These are phyloP conservation scores for Calosoma granatense DNA, from an alignment of 1,140 invertebrate genomes.

Conservation along the genomic window DNA sequence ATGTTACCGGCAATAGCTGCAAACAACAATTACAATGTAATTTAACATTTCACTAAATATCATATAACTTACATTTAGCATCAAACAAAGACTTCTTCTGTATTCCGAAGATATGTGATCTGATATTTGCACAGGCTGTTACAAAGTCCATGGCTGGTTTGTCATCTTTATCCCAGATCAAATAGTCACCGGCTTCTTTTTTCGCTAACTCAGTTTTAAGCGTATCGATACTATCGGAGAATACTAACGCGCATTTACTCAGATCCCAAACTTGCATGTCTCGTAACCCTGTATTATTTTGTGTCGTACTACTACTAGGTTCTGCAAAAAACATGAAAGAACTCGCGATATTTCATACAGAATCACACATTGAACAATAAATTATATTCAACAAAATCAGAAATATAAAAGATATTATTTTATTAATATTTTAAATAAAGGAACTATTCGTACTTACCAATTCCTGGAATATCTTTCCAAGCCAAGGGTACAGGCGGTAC, in stretches of 20 bases:
- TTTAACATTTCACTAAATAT: neutral
- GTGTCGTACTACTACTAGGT: neutral
- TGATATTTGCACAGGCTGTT: constrained; percentile 86
- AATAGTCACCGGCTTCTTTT: constrained; percentile 52
- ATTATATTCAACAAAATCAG: no score
- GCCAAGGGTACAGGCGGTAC: constrained; percentile 71
- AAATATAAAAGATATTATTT: no score
- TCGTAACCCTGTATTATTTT: constrained; percentile 16
- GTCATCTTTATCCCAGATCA: constrained; percentile 98
- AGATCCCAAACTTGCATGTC: constrained; percentile 33
- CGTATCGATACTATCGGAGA: constrained; percentile 57
- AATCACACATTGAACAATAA: no score
- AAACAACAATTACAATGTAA: constrained; percentile 21
- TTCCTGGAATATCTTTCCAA: constrained; percentile 42
- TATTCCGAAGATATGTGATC: constrained; percentile 88
- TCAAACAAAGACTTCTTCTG: constrained; percentile 80
- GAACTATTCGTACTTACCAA: constrained; percentile 54
- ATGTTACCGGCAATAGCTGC: constrained; percentile 96
- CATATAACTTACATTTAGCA: constrained; percentile 74
- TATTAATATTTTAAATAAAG: no score
- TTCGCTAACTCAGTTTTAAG: constrained; percentile 53
- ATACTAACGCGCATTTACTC: constrained; percentile 60
- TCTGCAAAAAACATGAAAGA: no score
- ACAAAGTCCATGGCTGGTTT: constrained; percentile 93
- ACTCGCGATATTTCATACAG: no score